phyloP scores from a whole-genome alignment of 1,140 invertebrate species.

The Rhysida immarginata region DNA sequence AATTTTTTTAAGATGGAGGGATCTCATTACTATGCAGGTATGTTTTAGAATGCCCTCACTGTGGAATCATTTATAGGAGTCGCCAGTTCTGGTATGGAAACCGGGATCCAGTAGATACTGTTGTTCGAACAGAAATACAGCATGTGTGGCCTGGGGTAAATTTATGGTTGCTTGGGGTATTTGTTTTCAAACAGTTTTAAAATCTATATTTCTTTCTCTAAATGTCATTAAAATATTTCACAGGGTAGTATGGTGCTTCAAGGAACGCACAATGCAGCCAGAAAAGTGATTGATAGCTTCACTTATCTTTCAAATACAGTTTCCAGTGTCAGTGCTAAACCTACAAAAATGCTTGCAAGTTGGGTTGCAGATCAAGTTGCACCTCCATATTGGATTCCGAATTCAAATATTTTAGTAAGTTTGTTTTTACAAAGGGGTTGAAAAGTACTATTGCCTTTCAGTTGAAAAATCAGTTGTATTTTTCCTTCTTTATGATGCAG shows the following conservation, averaged over 20 bases:
- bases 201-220: constrained; percentile 2
- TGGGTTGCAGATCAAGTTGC: constrained; percentile 64
- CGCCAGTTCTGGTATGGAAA: constrained; percentile 76
- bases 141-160: constrained; percentile 66
- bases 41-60: constrained; percentile 60
- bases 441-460: too few species aligned
- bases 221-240: not conserved
- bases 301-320: constrained; percentile 53
- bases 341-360: constrained; percentile 47
- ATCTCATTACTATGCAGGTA: constrained; percentile 30
- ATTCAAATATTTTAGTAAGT: constrained; percentile 50
- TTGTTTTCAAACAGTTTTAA: not conserved
- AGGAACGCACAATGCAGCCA: constrained; percentile 48
- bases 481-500: constrained; percentile 21
- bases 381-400: constrained; percentile 65
- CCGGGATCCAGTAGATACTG: constrained; percentile 49
- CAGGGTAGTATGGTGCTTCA: constrained; percentile 23
- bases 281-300: constrained; percentile 57
- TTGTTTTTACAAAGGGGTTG: too few species aligned
- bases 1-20: not conserved
- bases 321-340: constrained; percentile 47
- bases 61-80: constrained; percentile 66
- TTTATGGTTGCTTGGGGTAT: not conserved
- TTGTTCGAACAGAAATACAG: constrained; percentile 48
- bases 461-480: too few species aligned